These are phyloP conservation scores for Charina bottae DNA, from an alignment of 2,113 vertebrate species.

Conservation along the genomic window DNA sequence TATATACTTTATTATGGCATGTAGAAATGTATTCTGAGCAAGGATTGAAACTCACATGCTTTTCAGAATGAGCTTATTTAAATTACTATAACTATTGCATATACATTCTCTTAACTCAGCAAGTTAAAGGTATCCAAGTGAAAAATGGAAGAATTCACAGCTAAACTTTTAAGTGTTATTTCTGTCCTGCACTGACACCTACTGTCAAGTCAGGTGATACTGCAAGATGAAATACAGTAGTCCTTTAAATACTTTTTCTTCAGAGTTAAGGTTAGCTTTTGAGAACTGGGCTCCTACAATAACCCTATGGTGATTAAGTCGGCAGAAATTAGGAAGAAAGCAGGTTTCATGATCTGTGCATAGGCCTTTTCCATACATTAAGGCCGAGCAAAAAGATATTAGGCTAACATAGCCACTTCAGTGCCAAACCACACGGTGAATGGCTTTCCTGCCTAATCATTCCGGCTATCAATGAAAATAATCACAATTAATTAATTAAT, in stretches of 20 bases:
- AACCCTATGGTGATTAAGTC: background rate
- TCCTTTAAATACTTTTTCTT: background rate
- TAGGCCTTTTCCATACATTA: background rate
- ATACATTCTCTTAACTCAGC: background rate
- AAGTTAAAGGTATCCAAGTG: background rate
- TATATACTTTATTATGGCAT: background rate
- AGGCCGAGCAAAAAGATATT: fast-evolving
- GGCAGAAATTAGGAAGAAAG: background rate
- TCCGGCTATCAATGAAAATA: background rate
- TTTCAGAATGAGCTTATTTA: background rate
- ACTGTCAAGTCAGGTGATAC: constrained; percentile 62
- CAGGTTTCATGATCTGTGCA: background rate
- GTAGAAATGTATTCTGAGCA: background rate
- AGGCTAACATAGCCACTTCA: fast-evolving
- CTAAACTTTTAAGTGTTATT: background rate
- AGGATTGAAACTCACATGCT: background rate
- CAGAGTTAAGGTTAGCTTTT: background rate
- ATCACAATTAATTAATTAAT: background rate
- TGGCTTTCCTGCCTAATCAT: background rate
- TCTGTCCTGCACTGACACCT: constrained; percentile 88
- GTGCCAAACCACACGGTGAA: background rate
- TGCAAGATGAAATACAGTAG: background rate
- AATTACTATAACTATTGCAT: background rate
- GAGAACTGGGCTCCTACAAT: background rate
- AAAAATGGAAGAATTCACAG: background rate